Evolutionary conservation across 2,797 vertebrate species (phyloP).

Genomic region (Acipenser oxyrinchus): DNA sequence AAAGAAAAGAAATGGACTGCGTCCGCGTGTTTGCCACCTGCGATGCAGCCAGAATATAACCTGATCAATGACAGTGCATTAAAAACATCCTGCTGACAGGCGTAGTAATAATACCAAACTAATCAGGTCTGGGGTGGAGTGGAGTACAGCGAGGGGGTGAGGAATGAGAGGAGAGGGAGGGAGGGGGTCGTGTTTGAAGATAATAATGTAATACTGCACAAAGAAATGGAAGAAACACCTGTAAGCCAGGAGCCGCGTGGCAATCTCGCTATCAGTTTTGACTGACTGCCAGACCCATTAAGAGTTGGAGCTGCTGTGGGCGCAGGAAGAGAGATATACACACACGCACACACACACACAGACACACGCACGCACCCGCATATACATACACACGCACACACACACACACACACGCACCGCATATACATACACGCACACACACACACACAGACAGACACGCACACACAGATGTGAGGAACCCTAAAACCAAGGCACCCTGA

Average conservation of each 20-base stretch:
- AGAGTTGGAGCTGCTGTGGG: slow-evolving; percentile 40
- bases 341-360: not conserved
- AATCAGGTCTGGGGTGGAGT: slow-evolving; percentile 39
- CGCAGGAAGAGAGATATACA: slow-evolving; percentile 39
- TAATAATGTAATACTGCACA: slow-evolving; percentile 15
- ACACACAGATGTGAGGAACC: slow-evolving; percentile 14
- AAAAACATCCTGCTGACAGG: slow-evolving; percentile 36
- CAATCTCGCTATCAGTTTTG: slow-evolving; percentile 44
- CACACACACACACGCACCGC: too few species aligned
- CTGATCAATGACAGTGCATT: slow-evolving; percentile 32
- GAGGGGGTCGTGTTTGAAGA: slow-evolving; percentile 31
- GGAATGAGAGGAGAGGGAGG: slow-evolving; percentile 17
- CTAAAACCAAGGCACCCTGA: too few species aligned
- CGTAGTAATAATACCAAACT: slow-evolving; percentile 23
- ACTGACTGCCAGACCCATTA: slow-evolving; percentile 53
- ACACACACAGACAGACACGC: too few species aligned
- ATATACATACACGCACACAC: too few species aligned
- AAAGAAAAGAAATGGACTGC: slow-evolving; percentile 21
- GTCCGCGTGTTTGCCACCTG: slow-evolving; percentile 46
- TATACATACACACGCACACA: too few species aligned
- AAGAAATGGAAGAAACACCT: slow-evolving; percentile 48
- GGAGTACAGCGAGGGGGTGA: slow-evolving; percentile 11
- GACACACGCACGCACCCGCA: too few species aligned
- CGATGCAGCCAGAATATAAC: slow-evolving; percentile 48
- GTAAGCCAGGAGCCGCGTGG: slow-evolving; percentile 45